Evolutionary conservation across 2,888 invertebrate genomes (phyloP), one percentile per base, ranked within the genome.

Genomic region (Thera obeliscata): DNA sequence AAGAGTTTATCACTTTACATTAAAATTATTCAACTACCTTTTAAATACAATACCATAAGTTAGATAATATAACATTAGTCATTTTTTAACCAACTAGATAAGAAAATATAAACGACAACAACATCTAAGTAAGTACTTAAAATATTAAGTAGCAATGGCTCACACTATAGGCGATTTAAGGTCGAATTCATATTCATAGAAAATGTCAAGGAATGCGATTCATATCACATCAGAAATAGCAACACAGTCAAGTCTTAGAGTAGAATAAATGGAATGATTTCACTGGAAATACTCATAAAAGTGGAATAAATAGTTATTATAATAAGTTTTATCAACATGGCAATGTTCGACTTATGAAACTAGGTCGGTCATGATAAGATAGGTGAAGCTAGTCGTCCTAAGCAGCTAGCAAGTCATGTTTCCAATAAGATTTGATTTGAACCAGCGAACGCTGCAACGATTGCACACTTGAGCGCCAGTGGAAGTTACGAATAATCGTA

Each of bases 171-270:
- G 64, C 60, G 64, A 67, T 55, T 61, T 6, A 58, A n/a, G 43
- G 2, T 41, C 7, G 41, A 63, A 67, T 48, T 33, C 11, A 49
- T 64, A 57, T 69, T 41, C 22, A 60, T 64, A 69, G 52, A 66
- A 66, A 67, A 60, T 41, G 54, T 67, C 69, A 65, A 73, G 73
- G 74, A 75, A 75, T 75, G 73, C 61, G 74, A 74, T 64, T 52
- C 0, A n/a, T 69, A 74, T 74, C 72, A 71, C 74, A 72, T 68
- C 36, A 61, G 54, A 68, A 71, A 56, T 61, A 69, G 58, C 57
- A 38, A 50, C 48, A 64, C 38, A 70, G 56, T 69, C 66, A 60
- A 62, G 63, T 58, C 59, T 62, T 60, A 66, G n/a, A 61, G 61
- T 56, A 69, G 61, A 55, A 62, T 56, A 69, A 65, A 72, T 72